These are phyloP conservation scores for Xestobium rufovillosum DNA, from an alignment of 2,888 invertebrate genomes.

Conservation along the genomic window DNA sequence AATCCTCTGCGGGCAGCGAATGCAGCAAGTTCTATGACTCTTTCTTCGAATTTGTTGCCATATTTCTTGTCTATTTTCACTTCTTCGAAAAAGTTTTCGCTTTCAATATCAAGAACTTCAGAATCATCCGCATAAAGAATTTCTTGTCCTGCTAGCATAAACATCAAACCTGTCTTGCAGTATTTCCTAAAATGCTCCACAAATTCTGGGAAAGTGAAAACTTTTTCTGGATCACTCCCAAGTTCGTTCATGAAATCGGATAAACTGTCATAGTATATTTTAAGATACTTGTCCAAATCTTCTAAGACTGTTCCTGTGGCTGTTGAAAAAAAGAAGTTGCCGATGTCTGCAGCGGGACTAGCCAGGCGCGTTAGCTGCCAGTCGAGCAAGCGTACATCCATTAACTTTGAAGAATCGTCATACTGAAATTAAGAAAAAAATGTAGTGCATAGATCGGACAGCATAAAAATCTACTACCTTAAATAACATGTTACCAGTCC, in stretches of 20 bases:
- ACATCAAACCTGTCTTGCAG: no score
- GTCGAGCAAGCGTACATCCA: conserved; percentile 21
- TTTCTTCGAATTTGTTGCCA: no score
- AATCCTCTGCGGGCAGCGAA: no score
- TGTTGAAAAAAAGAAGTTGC: conserved; percentile 33
- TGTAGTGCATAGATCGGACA: neutral
- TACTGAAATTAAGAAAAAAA: conserved; percentile 8
- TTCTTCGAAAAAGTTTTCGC: no score
- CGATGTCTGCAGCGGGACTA: conserved; percentile 31
- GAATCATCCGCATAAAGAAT: no score
- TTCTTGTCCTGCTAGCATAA: no score
- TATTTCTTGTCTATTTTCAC: no score
- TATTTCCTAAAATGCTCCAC: conserved; percentile 23
- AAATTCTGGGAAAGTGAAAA: conserved; percentile 29
- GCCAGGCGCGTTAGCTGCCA: conserved; percentile 23
- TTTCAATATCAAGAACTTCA: no score
- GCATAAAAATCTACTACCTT: conserved; percentile 9
- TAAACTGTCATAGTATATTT: conserved; percentile 29
- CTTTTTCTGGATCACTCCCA: no score
- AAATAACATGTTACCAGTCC: conserved; percentile 19
- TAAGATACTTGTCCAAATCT: conserved; percentile 33
- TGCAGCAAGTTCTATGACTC: no score
- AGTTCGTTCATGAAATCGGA: conserved; percentile 23
- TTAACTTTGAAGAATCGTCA: conserved; percentile 1
- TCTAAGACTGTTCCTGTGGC: no score